Percentiles rank a stretch among this genome's conserved stretches.
Conservation (phyloP, 2,888 invertebrate genomes). For the Diaphora mendica region DNA sequence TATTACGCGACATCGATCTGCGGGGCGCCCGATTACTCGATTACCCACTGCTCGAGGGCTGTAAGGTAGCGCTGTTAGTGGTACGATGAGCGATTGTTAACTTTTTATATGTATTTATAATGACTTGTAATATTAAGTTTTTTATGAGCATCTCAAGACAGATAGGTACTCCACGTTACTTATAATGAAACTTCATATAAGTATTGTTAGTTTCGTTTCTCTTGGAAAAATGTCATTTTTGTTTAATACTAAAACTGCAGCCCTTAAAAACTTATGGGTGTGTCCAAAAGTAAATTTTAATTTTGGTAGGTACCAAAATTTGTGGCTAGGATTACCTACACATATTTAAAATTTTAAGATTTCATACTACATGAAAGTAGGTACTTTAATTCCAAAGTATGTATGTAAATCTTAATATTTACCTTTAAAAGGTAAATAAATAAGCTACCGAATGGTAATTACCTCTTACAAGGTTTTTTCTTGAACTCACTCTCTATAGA, state of each 20-base stretch:
- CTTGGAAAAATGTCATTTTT: neutral
- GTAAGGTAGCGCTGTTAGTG: conserved; percentile 45
- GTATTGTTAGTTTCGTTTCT: neutral
- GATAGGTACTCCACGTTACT: neutral
- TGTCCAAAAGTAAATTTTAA: neutral
- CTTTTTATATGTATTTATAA: conserved; percentile 27
- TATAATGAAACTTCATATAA: neutral
- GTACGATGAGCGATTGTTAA: conserved; percentile 40
- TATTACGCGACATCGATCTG: conserved; percentile 59
- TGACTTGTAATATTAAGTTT: conserved; percentile 2
- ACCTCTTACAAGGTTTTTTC: conserved; percentile 1
- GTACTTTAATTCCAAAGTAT: neutral
- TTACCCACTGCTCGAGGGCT: conserved; percentile 59
- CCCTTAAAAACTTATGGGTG: neutral
- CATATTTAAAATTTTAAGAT: neutral
- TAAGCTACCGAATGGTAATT: neutral
- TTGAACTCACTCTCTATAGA: neutral
- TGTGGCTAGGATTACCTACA: neutral
- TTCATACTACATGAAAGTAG: neutral
- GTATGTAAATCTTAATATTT: too few relatives aligned
- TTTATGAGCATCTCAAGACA: neutral
- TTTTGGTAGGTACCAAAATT: neutral
- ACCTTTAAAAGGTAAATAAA: too few relatives aligned
- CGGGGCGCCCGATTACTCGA: conserved; percentile 65
- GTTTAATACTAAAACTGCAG: neutral